Conservation (phyloP, 2,888 invertebrate genomes). For the Hemaris fuciformis region DNA sequence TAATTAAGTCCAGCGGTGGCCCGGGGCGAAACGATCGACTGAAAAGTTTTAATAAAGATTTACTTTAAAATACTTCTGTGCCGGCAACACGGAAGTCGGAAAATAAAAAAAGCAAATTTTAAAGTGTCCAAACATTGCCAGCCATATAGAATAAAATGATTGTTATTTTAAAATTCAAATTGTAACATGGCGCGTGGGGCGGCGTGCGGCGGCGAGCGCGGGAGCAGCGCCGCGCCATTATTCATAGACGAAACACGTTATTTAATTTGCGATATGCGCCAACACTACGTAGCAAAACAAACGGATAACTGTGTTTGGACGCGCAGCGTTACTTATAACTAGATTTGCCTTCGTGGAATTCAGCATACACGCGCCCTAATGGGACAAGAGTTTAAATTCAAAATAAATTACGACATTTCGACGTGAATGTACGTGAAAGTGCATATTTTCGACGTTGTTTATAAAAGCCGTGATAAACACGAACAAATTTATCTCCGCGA, state of each 20-base stretch:
- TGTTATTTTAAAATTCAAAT: conserved; percentile 28
- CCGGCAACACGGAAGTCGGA: background rate
- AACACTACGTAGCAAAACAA: conserved; percentile 66
- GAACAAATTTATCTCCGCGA: conserved; percentile 59
- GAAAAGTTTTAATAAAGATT: background rate
- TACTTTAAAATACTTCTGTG: background rate
- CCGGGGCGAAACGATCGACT: background rate
- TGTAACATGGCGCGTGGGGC: conserved; percentile 32
- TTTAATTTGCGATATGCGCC: conserved; percentile 74
- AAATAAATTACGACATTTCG: conserved; percentile 57
- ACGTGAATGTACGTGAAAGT: conserved; percentile 46
- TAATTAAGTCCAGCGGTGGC: background rate
- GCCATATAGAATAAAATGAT: conserved; percentile 18
- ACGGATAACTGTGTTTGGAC: conserved; percentile 62
- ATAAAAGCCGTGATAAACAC: conserved; percentile 59
- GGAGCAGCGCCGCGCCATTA: conserved; percentile 44
- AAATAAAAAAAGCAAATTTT: conserved; percentile 15
- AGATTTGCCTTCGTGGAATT: conserved; percentile 72
- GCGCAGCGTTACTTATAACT: conserved; percentile 67
- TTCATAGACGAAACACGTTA: conserved; percentile 68
- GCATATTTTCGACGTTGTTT: conserved; percentile 38
- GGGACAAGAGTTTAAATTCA: conserved; percentile 66
- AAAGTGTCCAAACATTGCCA: conserved; percentile 25
- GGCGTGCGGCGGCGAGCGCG: conserved; percentile 24
- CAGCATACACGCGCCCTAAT: conserved; percentile 62